Evolutionary conservation across 2,888 invertebrate species (phyloP).

Genomic region (Coleophora deauratella): DNA sequence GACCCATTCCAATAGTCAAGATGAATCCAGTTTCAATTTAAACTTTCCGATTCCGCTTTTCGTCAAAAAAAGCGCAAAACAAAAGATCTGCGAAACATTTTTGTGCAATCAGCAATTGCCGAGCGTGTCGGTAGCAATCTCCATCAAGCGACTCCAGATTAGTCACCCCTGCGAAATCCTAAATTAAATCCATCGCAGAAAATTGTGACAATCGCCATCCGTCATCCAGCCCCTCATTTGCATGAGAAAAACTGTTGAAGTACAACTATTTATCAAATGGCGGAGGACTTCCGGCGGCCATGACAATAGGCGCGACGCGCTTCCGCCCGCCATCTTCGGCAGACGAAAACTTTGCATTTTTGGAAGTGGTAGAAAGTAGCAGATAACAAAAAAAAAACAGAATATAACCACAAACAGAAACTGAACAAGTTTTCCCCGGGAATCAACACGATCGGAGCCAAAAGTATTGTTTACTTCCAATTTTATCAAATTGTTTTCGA

Average conservation of each 20-base stretch:
- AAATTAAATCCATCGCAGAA: conserved; percentile 71
- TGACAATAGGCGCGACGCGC: conserved; percentile 68
- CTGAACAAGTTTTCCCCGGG: too few relatives aligned
- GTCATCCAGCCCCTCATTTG: conserved; percentile 72
- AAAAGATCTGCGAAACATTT: conserved; percentile 14
- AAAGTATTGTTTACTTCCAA: too few relatives aligned
- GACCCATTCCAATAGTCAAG: conserved; percentile 5
- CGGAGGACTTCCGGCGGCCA: conserved; percentile 65
- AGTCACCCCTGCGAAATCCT: conserved; percentile 50
- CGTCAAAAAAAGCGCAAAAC: conserved; percentile 21
- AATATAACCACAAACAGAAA: too few relatives aligned
- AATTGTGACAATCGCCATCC: conserved; percentile 71
- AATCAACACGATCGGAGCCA: too few relatives aligned
- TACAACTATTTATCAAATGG: conserved; percentile 75
- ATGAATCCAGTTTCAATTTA: conserved; percentile 13
- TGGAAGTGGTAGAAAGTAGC: background rate
- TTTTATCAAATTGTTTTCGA: too few relatives aligned
- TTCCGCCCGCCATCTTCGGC: conserved; percentile 65
- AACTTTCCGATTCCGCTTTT: conserved; percentile 10
- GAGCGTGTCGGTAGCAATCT: conserved; percentile 25
- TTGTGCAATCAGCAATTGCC: conserved; percentile 36
- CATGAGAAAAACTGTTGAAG: conserved; percentile 72
- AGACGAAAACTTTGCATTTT: conserved; percentile 11
- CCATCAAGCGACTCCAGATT: conserved; percentile 36
- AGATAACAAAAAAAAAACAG: too few relatives aligned